A percentile compares a stretch with the other conserved stretches of the same genome.
Conservation (phyloP, 2,888 invertebrate species). For the Ophioninae sp. region DNA sequence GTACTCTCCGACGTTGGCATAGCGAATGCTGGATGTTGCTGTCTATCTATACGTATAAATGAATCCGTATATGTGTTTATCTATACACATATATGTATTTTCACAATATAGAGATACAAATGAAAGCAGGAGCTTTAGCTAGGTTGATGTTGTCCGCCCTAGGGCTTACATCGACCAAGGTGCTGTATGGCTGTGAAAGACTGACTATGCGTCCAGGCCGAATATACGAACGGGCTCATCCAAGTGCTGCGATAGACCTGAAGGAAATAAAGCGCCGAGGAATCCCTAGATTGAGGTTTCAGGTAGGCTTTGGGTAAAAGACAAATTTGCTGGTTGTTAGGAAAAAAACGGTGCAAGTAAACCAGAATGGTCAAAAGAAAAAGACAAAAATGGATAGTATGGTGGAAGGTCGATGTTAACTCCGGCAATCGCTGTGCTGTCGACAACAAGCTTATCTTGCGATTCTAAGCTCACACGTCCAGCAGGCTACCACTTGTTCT, state of each 20-base stretch:
- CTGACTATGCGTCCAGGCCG: conserved; percentile 16
- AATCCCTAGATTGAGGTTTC: conserved; percentile 73
- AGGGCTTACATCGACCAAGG: conserved; percentile 48
- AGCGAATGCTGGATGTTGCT: conserved; percentile 17
- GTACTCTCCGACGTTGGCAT: conserved; percentile 17
- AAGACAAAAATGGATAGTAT: conserved; percentile 64
- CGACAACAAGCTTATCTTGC: conserved; percentile 19
- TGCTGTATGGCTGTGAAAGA: conserved; percentile 9
- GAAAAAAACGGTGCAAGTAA: conserved; percentile 16
- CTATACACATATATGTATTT: neutral
- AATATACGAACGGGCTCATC: conserved; percentile 11
- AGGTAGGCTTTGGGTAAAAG: conserved; percentile 73
- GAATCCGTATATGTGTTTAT: conserved; percentile 16
- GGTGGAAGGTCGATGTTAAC: conserved; percentile 52
- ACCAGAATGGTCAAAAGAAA: conserved; percentile 58
- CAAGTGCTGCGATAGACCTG: conserved; percentile 28
- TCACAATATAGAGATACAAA: conserved; percentile 3
- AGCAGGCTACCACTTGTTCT: neutral
- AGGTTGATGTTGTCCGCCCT: conserved; percentile 57
- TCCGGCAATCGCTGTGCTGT: conserved; percentile 61
- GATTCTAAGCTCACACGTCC: neutral
- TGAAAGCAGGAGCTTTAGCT: conserved; percentile 16
- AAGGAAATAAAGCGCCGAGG: conserved; percentile 68
- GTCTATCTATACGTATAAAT: conserved; percentile 8
- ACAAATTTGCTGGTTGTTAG: conserved; percentile 67